These are phyloP conservation scores for Julus scanicus DNA, from an alignment of 2,888 invertebrate species.

Conservation along the genomic window DNA sequence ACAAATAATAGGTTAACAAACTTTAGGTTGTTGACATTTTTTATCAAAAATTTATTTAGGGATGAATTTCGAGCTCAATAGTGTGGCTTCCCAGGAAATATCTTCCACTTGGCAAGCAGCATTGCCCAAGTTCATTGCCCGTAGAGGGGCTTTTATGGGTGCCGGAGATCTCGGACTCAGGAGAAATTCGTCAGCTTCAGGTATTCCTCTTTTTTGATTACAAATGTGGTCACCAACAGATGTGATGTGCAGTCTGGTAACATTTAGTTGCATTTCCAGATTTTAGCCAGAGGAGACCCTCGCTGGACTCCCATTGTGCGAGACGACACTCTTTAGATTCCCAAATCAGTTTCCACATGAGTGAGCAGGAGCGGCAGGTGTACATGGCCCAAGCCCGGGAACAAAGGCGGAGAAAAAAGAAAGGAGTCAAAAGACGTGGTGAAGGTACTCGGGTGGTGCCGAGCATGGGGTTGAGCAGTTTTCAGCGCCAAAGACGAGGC, in stretches of 20 bases:
- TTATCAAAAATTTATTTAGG: constrained; percentile 61
- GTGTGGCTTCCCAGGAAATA: constrained; percentile 79
- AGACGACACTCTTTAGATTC: constrained; percentile 88
- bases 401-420: constrained; percentile 56
- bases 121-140: constrained; percentile 83
- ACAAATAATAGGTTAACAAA: too few relatives aligned
- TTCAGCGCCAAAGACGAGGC: constrained; percentile 57
- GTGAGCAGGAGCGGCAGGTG: constrained; percentile 56
- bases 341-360: constrained; percentile 67
- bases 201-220: constrained; percentile 59
- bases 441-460: constrained; percentile 49
- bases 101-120: constrained; percentile 94
- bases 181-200: constrained; percentile 70
- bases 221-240: neutral
- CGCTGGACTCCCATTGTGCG: constrained; percentile 56
- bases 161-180: constrained; percentile 65
- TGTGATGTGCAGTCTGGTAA: constrained; percentile 62
- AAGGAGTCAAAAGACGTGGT: constrained; percentile 52
- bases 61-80: constrained; percentile 71
- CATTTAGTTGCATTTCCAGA: neutral
- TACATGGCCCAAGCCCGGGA: constrained; percentile 57
- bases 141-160: constrained; percentile 83
- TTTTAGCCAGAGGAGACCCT: constrained; percentile 33
- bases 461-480: constrained; percentile 28
- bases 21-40: too few relatives aligned